A percentile compares a stretch with the other conserved stretches of the same genome.
These are phyloP conservation scores for Polyommatus icarus DNA, from an alignment of 2,888 invertebrate species.

Conservation along the genomic window DNA sequence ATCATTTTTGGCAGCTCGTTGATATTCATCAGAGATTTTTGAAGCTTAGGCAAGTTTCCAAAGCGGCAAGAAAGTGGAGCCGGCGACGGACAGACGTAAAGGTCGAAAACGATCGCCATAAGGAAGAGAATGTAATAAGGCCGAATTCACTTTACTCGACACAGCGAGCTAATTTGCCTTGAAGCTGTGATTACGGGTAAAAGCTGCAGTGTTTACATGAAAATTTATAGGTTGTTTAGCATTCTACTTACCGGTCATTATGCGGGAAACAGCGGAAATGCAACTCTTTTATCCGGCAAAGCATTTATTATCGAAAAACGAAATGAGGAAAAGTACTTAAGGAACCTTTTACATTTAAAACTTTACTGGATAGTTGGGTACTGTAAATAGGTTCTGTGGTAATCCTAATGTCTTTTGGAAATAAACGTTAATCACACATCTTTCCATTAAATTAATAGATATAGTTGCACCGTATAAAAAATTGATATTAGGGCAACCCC, in stretches of 20 bases:
- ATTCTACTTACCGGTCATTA: constrained; percentile 10
- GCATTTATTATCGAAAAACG: constrained; percentile 14
- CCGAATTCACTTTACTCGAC: constrained; percentile 1
- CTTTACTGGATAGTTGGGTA: neutral
- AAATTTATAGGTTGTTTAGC: constrained; percentile 17
- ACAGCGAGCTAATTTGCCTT: constrained; percentile 1
- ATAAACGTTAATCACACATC: neutral
- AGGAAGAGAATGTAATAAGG: constrained; percentile 26
- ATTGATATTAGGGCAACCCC: too few species aligned
- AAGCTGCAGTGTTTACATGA: constrained; percentile 14
- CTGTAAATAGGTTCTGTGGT: neutral
- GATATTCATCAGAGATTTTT: constrained; percentile 37
- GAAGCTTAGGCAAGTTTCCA: constrained; percentile 37
- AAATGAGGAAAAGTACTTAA: constrained; percentile 12
- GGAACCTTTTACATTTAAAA: neutral
- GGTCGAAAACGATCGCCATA: constrained; percentile 23
- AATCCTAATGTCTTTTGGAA: neutral
- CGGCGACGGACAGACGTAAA: constrained; percentile 33
- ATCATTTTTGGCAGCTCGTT: constrained; percentile 39
- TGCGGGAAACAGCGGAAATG: constrained; percentile 7
- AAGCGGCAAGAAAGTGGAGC: constrained; percentile 34
- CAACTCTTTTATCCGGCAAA: neutral
- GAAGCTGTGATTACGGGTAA: constrained; percentile 20
- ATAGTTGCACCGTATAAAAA: too few species aligned
- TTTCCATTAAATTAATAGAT: too few species aligned